Conservation (phyloP, 2,797 vertebrate species). For the Anas bahamensis region DNA sequence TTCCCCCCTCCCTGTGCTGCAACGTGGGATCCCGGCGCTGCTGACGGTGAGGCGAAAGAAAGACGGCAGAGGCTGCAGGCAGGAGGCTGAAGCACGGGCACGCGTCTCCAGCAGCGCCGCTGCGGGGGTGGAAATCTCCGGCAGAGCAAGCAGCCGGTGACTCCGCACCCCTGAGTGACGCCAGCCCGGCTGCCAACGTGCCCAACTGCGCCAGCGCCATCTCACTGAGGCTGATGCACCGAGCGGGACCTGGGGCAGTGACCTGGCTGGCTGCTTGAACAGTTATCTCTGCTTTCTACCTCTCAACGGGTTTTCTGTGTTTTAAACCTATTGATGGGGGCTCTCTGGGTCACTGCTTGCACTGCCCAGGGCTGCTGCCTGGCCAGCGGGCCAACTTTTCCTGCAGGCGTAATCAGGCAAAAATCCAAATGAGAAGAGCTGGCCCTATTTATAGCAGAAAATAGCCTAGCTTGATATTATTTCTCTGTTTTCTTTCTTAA, state of each 20-base stretch:
- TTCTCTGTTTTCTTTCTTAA: neutral
- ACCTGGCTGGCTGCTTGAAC: neutral
- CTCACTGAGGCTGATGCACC: neutral
- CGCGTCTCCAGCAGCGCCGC: neutral
- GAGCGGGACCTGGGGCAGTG: neutral
- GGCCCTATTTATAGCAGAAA: conserved; percentile 12
- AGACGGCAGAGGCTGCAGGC: neutral
- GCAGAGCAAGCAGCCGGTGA: conserved; percentile 47
- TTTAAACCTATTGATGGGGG: neutral
- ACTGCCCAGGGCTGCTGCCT: neutral
- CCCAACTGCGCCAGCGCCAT: neutral
- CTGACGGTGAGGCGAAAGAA: neutral
- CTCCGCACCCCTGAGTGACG: conserved; percentile 54
- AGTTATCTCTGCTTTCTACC: neutral
- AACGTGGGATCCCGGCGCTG: fast-evolving
- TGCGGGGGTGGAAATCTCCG: conserved; percentile 56
- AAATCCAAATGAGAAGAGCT: neutral
- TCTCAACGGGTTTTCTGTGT: neutral
- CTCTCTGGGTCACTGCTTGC: neutral
- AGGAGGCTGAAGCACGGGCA: conserved; percentile 2
- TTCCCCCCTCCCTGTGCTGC: neutral
- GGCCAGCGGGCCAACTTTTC: neutral
- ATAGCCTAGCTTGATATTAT: neutral
- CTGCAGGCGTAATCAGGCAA: neutral
- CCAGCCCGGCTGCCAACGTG: conserved; percentile 34